Percentiles rank a stretch among this genome's conserved stretches.
Conservation (phyloP, 2,888 invertebrate genomes). For the Sphaeridia pumilis region DNA sequence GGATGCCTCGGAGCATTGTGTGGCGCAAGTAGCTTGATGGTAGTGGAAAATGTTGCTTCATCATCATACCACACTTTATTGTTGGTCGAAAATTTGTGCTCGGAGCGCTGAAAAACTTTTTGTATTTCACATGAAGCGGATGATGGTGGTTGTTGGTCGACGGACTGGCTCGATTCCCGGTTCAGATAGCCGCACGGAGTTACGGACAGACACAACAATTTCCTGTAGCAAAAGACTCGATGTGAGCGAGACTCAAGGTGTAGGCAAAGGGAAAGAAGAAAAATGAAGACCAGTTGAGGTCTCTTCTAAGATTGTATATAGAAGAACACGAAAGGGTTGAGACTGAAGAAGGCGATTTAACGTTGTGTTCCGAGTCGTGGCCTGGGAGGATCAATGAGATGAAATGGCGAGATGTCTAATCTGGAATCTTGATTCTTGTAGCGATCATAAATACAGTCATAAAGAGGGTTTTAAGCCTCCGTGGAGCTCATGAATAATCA, state of each 20-base stretch:
- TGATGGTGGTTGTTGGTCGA: too few species aligned
- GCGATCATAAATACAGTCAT: conserved; percentile 1
- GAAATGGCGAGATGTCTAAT: conserved; percentile 1
- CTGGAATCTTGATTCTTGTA: not conserved
- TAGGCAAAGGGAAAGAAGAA: not conserved
- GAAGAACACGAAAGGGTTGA: too few species aligned
- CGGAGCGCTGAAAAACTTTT: not conserved
- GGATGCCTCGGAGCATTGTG: not conserved
- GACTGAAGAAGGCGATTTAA: too few species aligned
- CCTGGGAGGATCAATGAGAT: not conserved
- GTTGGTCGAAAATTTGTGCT: too few species aligned
- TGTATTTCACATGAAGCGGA: not conserved
- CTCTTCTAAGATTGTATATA: too few species aligned
- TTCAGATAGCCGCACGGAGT: not conserved
- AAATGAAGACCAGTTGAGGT: too few species aligned
- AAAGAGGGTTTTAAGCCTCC: not conserved
- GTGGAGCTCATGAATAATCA: conserved; percentile 15
- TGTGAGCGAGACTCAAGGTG: not conserved
- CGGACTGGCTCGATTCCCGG: not conserved
- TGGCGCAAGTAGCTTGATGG: conserved; percentile 1
- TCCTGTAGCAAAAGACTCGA: not conserved
- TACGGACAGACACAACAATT: conserved; percentile 1
- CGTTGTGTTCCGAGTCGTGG: too few species aligned
- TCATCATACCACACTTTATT: conserved; percentile 1
- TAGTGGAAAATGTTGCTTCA: not conserved